A percentile compares a stretch with the other conserved stretches of the same genome.
Evolutionary conservation across 2,797 vertebrate genomes (phyloP).

Genomic region (Astyanax mexicanus): DNA sequence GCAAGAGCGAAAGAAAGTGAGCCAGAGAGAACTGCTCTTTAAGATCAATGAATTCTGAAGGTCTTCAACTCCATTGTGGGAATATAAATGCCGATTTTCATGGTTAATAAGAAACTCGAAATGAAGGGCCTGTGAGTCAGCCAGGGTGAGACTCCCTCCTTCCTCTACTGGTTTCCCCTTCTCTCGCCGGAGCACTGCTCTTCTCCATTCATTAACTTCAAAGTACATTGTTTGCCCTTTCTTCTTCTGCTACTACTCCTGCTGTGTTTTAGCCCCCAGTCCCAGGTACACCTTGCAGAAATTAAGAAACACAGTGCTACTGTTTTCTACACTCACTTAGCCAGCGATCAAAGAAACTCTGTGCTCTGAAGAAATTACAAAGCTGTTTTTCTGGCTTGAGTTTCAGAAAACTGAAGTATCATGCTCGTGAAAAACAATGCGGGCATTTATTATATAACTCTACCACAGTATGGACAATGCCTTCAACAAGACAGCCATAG

Average conservation of each 20-base stretch:
- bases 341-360: conserved; percentile 70
- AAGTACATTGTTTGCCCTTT: conserved; percentile 61
- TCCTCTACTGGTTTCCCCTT: conserved; percentile 55
- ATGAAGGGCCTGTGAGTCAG: conserved; percentile 26
- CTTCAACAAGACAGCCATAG: neutral
- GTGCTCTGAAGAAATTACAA: conserved; percentile 61
- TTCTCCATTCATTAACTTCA: conserved; percentile 72
- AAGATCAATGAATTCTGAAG: conserved; percentile 15
- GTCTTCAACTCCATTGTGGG: conserved; percentile 18
- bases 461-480: conserved; percentile 19
- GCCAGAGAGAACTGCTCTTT: neutral
- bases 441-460: conserved; percentile 41
- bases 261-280: conserved; percentile 60
- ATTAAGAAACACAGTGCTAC: conserved; percentile 66
- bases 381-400: conserved; percentile 62
- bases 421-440: conserved; percentile 6
- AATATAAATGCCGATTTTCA: conserved; percentile 35
- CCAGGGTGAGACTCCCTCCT: conserved; percentile 29
- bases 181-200: conserved; percentile 54
- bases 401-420: conserved; percentile 54
- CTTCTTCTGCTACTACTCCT: conserved; percentile 56
- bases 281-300: conserved; percentile 65
- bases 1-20: neutral
- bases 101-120: conserved; percentile 39
- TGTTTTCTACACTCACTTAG: conserved; percentile 66